phyloP scores from a whole-genome alignment of 1,140 invertebrate species.

The Ostrea denselamellosa region DNA sequence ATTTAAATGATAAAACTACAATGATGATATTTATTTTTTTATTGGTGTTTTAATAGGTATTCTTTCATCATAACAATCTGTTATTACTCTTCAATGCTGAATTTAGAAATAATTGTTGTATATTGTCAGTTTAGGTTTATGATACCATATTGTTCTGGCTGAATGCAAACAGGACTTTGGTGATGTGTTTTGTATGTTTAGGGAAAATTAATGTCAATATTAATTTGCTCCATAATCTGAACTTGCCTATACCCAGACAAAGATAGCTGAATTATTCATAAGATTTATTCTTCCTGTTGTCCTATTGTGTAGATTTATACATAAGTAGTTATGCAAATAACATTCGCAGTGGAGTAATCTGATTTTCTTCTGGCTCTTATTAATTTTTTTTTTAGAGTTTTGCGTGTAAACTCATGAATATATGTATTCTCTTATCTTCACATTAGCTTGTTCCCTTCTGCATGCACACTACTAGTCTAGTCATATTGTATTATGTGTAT shows the following conservation, averaged over 20 bases:
- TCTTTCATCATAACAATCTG: too few relatives aligned
- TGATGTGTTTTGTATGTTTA: conserved; percentile 8
- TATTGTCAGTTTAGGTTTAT: too few relatives aligned
- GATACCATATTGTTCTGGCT: background rate
- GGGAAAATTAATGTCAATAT: background rate
- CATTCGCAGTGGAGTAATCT: background rate
- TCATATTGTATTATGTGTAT: too few relatives aligned
- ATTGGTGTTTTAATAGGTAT: too few relatives aligned
- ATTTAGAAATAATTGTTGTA: too few relatives aligned
- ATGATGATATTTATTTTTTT: too few relatives aligned
- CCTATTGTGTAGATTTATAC: conserved; percentile 10
- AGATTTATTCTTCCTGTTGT: background rate
- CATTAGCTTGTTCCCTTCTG: background rate
- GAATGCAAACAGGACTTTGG: background rate
- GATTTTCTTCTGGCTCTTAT: conserved; percentile 5
- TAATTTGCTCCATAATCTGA: conserved; percentile 3
- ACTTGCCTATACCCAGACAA: background rate
- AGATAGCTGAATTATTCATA: conserved; percentile 22
- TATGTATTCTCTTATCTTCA: background rate
- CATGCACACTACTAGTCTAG: background rate
- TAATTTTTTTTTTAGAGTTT: background rate
- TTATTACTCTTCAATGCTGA: too few relatives aligned
- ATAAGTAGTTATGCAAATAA: conserved; percentile 20
- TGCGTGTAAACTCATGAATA: background rate
- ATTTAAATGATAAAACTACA: too few relatives aligned